Evolutionary conservation across 2,113 vertebrate species (phyloP), one percentile per base, ranked within the genome.

Genomic region (Scytalopus superciliaris): DNA sequence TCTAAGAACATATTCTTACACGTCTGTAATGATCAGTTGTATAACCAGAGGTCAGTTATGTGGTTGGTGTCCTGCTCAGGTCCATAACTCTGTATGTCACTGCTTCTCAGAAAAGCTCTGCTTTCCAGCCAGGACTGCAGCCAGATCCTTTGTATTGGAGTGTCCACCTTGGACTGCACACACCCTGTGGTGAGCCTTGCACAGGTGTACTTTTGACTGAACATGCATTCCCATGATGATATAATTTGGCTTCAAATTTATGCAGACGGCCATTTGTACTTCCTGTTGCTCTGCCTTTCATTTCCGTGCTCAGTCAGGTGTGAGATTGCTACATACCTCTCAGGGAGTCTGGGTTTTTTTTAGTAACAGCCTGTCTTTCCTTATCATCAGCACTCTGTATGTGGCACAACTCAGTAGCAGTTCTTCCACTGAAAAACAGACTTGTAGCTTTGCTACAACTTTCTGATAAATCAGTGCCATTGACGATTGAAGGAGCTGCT

Each of bases 201-300:
- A 84, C 78, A 55, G 75, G 69, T 17, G 52, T 75, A 44, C 64
- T 84, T 75, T 49, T 60, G 84, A 31, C 19, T 60, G 63, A 64
- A 45, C n/a, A 42, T 39, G 52, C 44, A 3, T 72, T 94, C 40
- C 62, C 27, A 28, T 1, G 70, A 72, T 85, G 85, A 67, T 72
- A 63, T 23, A n/a, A 93, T 90, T 95, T 96, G 90, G 78, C 82
- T 79, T 74, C 63, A 78, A 75, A 53, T 79, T 75, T 79, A 35
- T 63, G 44, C 57, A 87, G 53, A 24, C 23, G 75, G 78, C 18
- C 44, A 27, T 92, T 90, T 59, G 82, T 93, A 85, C 78, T 72
- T 95, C 85, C 69, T 50, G 69, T 78, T 87, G 66, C 74, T 82
- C 31, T 4, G 6, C 45, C 31, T 69, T 69, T 84, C 82, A 56